These are phyloP conservation scores for Sebastes schlegelii DNA, from an alignment of 2,113 vertebrate genomes.

Conservation along the genomic window DNA sequence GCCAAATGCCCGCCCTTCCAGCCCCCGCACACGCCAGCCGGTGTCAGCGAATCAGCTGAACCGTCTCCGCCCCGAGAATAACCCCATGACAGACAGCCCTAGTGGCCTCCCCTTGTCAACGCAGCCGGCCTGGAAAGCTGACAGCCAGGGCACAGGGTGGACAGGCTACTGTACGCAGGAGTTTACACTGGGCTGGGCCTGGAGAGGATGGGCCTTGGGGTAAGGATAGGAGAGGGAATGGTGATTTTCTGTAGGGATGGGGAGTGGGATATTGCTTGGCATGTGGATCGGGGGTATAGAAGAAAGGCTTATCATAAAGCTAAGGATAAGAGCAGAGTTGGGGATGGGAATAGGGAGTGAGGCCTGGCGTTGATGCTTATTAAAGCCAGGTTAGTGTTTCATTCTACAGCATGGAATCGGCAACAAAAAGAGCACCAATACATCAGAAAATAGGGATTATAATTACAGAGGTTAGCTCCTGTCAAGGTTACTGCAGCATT, in stretches of 20 bases:
- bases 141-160: slow-evolving; percentile 83
- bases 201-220: slow-evolving; percentile 51
- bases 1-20: slow-evolving; percentile 79
- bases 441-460: slow-evolving; percentile 63
- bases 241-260: slow-evolving; percentile 10
- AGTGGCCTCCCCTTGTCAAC: slow-evolving; percentile 84
- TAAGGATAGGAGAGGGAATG: slow-evolving; percentile 27
- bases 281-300: slow-evolving; percentile 6
- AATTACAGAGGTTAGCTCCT: slow-evolving; percentile 57
- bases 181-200: slow-evolving; percentile 62
- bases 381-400: slow-evolving; percentile 9
- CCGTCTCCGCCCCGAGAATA: slow-evolving; percentile 83
- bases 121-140: slow-evolving; percentile 80
- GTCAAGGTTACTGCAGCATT: slow-evolving; percentile 78
- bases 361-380: slow-evolving; percentile 3
- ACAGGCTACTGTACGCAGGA: slow-evolving; percentile 71
- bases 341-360: background rate
- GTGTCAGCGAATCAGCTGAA: slow-evolving; percentile 86
- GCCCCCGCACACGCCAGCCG: slow-evolving; percentile 72
- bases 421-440: background rate
- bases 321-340: background rate
- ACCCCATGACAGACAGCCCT: slow-evolving; percentile 86
- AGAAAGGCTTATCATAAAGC: slow-evolving; percentile 25
- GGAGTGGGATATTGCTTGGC: slow-evolving; percentile 20
- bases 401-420: slow-evolving; percentile 11